phyloP scores from a whole-genome alignment of 2,113 vertebrate species.

The Andinoacara biseriatus region DNA sequence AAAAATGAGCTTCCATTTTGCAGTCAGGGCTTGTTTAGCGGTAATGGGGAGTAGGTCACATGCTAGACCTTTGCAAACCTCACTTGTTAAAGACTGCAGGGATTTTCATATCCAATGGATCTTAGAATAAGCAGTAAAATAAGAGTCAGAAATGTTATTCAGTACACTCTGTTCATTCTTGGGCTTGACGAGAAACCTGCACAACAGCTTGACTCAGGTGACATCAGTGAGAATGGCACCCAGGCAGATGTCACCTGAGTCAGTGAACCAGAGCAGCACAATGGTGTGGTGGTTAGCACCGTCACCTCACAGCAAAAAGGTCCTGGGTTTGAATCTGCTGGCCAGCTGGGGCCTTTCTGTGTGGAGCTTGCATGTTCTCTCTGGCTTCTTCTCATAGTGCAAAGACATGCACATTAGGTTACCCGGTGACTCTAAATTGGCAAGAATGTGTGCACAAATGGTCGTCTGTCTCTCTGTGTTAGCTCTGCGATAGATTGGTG shows the following conservation, averaged over 20 bases:
- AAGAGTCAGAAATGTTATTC: background rate
- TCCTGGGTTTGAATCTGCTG: background rate
- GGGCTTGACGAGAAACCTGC: slow-evolving; percentile 84
- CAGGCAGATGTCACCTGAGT: slow-evolving; percentile 85
- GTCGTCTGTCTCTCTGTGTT: background rate
- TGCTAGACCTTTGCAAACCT: background rate
- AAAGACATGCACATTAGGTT: background rate
- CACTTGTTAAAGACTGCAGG: background rate
- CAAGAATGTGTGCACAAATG: background rate
- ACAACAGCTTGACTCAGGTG: slow-evolving; percentile 85
- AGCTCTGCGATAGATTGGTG: background rate
- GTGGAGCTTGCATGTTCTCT: background rate
- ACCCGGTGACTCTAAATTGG: background rate
- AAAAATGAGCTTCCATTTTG: slow-evolving; percentile 3
- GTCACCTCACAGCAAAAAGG: background rate
- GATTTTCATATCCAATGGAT: background rate
- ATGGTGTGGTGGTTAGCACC: background rate
- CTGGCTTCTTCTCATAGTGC: background rate
- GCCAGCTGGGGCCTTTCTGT: background rate
- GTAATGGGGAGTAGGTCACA: background rate
- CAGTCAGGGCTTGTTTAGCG: background rate
- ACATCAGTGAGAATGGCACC: slow-evolving; percentile 80
- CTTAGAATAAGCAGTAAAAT: background rate
- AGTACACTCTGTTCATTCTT: background rate
- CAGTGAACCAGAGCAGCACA: slow-evolving; percentile 80